Evolutionary conservation across 2,888 invertebrate genomes (phyloP), one percentile per base, ranked within the genome.

Genomic region (Luperina nickerlii): DNA sequence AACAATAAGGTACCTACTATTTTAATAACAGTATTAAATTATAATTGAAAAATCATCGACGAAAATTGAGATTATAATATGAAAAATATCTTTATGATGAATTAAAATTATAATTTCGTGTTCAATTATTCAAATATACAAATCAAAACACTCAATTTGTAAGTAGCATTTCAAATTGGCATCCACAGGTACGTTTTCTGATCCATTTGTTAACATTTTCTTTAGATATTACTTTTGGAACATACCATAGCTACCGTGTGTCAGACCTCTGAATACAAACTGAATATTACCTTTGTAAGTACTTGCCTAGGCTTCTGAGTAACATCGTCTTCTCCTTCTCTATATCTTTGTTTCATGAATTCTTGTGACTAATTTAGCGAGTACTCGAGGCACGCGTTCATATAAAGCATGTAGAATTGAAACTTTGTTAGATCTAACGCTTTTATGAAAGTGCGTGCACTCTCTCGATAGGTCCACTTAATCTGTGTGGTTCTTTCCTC

Each of bases 341-440:
- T 78, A 60, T 38, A 69, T 54, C 42, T 45, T 38, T 54, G 54
- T 48, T 54, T 62, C 24, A 76, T 54, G 54, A 79, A 57, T 71
- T 79, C 57, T 79, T 42, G 57, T 38, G 70, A 60, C 60, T 38
- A 54, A 32, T 77, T 67, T 24, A 51, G 13, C n/a, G 24, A 8
- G 6, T n/a, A 20, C 60, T 45, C 9, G 15, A 38, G 9, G 1
- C 45, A 27, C 24, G 69, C n/a, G 42, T 45, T 11, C 32, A 54
- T 57, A 32, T 11, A 63, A 20, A 20, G 81, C 24, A 32, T 1
- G n/a, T 27, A n/a, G 20, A 42, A 38, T 57, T 60, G 8, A 67
- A 79, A 54, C 32, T 76, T 76, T n/a, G 2, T 32, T 62, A 42
- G 15, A 76, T 32, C n/a, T 45, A 11, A n/a, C 9, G 51, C 66